phyloP scores from a whole-genome alignment of 1,140 invertebrate genomes.

The Pseudobourletiella spinata region DNA sequence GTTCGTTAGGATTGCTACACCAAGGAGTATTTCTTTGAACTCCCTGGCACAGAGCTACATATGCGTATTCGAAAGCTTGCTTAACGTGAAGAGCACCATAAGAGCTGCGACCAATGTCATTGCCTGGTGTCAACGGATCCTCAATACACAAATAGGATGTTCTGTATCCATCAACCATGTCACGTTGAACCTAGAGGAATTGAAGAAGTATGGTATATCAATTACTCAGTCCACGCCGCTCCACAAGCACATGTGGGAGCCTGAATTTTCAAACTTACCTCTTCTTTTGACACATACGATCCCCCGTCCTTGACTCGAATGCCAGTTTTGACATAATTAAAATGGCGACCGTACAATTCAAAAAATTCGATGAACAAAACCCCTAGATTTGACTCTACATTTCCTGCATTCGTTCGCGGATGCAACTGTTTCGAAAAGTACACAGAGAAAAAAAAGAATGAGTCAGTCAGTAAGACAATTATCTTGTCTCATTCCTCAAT shows the following conservation, averaged over 20 bases:
- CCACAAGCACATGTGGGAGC: no score
- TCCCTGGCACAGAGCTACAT: slow-evolving; percentile 70
- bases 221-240: no score
- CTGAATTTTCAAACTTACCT: no score
- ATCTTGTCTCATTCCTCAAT: not conserved
- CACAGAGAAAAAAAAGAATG: not conserved
- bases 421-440: slow-evolving; percentile 53
- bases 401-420: slow-evolving; percentile 52
- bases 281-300: slow-evolving; percentile 88
- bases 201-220: no score
- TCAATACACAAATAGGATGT: slow-evolving; percentile 92
- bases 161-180: slow-evolving; percentile 86
- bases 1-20: slow-evolving; percentile 48
- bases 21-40: slow-evolving; percentile 56
- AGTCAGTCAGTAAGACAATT: no score
- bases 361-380: slow-evolving; percentile 95
- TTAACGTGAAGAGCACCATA: slow-evolving; percentile 85
- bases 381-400: slow-evolving; percentile 68
- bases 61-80: slow-evolving; percentile 92
- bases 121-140: slow-evolving; percentile 89
- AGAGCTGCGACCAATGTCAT: slow-evolving; percentile 94
- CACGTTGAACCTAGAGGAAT: slow-evolving; percentile 56
- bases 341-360: slow-evolving; percentile 91
- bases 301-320: slow-evolving; percentile 91
- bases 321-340: slow-evolving; percentile 91